Conservation (phyloP, 2,113 vertebrate species). For the Anas platyrhynchos region DNA sequence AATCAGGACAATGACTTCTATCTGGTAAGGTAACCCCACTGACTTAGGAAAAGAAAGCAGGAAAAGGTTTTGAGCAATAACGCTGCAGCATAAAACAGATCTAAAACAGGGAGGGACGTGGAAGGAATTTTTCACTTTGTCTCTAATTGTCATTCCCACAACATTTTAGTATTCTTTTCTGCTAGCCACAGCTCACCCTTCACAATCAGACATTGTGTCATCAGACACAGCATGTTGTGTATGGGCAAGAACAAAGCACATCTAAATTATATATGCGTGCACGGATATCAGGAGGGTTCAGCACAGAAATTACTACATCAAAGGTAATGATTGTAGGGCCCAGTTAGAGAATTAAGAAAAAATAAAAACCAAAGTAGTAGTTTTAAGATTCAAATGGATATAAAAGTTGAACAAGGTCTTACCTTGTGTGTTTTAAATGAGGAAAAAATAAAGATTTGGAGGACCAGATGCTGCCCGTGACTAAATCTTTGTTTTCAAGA, state of each 20-base stretch:
- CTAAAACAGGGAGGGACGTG: background rate
- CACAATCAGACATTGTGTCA: background rate
- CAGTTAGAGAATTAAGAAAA: background rate
- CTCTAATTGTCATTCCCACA: background rate
- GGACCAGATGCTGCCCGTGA: background rate
- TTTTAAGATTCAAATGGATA: background rate
- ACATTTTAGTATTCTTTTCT: background rate
- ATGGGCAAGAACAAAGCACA: background rate
- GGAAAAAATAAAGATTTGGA: background rate
- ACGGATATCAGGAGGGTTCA: background rate
- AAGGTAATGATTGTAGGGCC: accelerated
- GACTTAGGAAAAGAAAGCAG: background rate
- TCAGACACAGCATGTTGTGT: background rate
- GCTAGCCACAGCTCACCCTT: background rate
- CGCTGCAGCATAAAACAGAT: background rate
- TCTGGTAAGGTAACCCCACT: background rate
- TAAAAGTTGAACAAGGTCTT: background rate
- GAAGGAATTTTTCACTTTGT: background rate
- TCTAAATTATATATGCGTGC: background rate
- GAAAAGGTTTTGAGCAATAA: background rate
- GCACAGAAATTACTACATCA: background rate
- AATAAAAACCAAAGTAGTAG: background rate
- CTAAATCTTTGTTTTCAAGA: background rate
- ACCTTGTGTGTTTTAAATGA: background rate
- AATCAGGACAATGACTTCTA: background rate